phyloP scores from a whole-genome alignment of 2,113 vertebrate species.

The Orientallactaga bullata region DNA sequence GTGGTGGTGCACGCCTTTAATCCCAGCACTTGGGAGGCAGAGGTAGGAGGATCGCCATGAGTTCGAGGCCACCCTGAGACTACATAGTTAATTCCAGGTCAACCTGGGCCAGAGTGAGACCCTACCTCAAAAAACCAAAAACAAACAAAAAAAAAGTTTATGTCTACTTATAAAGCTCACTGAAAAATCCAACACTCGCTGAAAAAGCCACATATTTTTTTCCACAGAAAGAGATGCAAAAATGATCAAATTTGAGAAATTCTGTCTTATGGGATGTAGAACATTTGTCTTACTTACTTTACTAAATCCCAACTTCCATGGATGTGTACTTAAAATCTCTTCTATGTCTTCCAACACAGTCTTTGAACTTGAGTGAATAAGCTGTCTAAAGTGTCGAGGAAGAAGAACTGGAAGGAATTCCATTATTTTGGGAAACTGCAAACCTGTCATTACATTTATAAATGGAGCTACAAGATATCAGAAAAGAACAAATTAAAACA shows the following conservation, averaged over 20 bases:
- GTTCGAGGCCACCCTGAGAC: too few species aligned
- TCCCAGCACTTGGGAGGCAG: too few species aligned
- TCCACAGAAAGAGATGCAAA: conserved; percentile 44
- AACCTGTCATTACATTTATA: conserved; percentile 74
- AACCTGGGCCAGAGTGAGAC: too few species aligned
- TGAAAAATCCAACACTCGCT: not conserved
- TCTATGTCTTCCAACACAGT: conserved; percentile 75
- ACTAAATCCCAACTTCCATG: conserved; percentile 90
- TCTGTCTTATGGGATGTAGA: not conserved
- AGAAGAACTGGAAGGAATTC: conserved; percentile 87
- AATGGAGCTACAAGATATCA: conserved; percentile 80
- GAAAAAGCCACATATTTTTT: not conserved
- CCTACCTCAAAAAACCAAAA: too few species aligned
- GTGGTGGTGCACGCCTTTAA: too few species aligned
- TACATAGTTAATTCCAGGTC: too few species aligned
- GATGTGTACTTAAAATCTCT: conserved; percentile 80
- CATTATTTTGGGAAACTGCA: conserved; percentile 84
- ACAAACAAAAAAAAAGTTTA: not conserved
- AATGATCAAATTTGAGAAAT: conserved; percentile 12
- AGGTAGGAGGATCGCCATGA: too few species aligned
- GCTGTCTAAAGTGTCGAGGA: conserved; percentile 83
- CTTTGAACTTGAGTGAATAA: conserved; percentile 68
- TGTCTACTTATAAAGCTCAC: conserved; percentile 22
- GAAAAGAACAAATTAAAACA: conserved; percentile 48
- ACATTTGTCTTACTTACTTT: conserved; percentile 81